These are phyloP conservation scores for Oryzias curvinotus DNA, from an alignment of 2,113 vertebrate species.

Conservation along the genomic window DNA sequence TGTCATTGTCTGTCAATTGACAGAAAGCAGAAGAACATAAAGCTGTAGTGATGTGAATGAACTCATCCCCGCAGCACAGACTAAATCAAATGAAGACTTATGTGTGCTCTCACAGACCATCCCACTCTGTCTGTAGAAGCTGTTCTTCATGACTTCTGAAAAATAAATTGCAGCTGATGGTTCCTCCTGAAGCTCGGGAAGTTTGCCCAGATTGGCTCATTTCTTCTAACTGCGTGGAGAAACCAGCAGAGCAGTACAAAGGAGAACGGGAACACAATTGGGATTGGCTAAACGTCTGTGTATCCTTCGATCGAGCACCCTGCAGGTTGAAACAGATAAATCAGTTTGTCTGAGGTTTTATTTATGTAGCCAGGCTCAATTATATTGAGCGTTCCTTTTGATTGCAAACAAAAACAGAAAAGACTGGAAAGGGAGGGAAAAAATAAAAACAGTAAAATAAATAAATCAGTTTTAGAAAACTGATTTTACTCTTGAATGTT, in stretches of 20 bases:
- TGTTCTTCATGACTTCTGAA: slow-evolving; percentile 17
- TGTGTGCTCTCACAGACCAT: slow-evolving; percentile 24
- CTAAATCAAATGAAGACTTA: slow-evolving; percentile 33
- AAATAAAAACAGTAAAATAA: not conserved
- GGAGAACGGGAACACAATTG: not conserved
- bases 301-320: slow-evolving; percentile 12
- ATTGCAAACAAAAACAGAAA: not conserved
- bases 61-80: slow-evolving; percentile 1
- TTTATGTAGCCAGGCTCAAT: slow-evolving; percentile 3
- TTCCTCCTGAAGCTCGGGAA: slow-evolving; percentile 36
- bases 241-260: slow-evolving; percentile 15
- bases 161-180: slow-evolving; percentile 34
- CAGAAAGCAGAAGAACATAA: slow-evolving; percentile 38
- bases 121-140: slow-evolving; percentile 9
- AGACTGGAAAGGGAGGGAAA: not conserved
- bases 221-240: slow-evolving; percentile 21
- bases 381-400: slow-evolving; percentile 7
- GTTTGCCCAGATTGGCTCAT: slow-evolving; percentile 29
- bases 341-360: slow-evolving; percentile 9
- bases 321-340: slow-evolving; percentile 33
- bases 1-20: slow-evolving; percentile 40
- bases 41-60: slow-evolving; percentile 24
- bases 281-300: slow-evolving; percentile 18
- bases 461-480: not conserved
- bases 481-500: not conserved